Evolutionary conservation across 35 echinoderm and acorn worm genomes (phyloP).

Genomic region (Apostichopus californicus): DNA sequence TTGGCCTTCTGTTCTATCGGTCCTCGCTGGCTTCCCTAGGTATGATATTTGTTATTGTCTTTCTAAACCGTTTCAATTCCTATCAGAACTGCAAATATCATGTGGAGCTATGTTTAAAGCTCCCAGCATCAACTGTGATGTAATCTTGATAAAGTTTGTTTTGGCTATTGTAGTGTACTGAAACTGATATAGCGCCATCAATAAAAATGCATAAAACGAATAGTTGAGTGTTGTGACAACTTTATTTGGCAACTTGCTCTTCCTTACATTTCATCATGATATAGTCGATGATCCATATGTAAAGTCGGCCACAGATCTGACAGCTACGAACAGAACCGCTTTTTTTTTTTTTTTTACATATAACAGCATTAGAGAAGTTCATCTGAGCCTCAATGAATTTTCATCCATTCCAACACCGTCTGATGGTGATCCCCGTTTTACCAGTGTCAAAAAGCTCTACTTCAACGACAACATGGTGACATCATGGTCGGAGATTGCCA

Average conservation of each 20-base stretch:
- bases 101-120: no score
- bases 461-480: constrained; percentile 45
- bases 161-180: no score
- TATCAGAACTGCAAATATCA: neutral
- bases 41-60: neutral
- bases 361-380: constrained; percentile 1
- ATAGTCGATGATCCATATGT: no score
- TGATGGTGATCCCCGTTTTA: neutral
- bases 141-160: no score
- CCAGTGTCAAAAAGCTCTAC: neutral
- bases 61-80: neutral
- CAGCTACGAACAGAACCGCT: no score
- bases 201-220: no score
- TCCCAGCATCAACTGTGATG: no score
- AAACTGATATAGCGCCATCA: no score
- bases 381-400: constrained; percentile 35
- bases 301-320: no score
- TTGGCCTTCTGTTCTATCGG: neutral
- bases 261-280: no score
- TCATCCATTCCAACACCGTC: neutral
- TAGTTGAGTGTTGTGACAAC: no score
- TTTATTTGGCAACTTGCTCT: no score
- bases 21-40: neutral
- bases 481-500: constrained; percentile 23
- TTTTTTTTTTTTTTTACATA: neutral